Conservation (phyloP, 2,113 vertebrate species). For the Bombycilla garrulus region DNA sequence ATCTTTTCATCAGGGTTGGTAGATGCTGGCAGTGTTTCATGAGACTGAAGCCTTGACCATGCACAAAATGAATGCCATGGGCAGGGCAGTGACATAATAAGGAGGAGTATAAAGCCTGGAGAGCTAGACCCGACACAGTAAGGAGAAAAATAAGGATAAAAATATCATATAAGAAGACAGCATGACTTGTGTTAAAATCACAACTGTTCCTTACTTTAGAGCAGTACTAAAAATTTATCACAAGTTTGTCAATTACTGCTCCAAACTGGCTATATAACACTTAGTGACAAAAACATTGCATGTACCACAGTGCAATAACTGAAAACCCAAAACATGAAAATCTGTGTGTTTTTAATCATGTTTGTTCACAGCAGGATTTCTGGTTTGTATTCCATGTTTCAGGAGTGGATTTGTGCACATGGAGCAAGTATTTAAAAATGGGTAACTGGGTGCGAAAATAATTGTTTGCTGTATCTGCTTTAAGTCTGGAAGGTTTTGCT, state of each 20-base stretch:
- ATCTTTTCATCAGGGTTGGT: not conserved
- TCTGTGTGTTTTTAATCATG: accelerated
- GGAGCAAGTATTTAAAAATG: not conserved
- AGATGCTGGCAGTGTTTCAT: not conserved
- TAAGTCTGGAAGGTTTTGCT: not conserved
- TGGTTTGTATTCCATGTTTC: not conserved
- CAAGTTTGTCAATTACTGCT: not conserved
- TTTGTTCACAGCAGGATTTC: not conserved
- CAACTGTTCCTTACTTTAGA: not conserved
- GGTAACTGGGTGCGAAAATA: not conserved
- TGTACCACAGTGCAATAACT: not conserved
- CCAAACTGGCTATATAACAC: too few relatives aligned
- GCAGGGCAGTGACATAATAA: not conserved
- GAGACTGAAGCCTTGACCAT: not conserved
- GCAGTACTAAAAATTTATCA: not conserved
- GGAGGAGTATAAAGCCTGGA: not conserved
- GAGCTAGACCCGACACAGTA: not conserved
- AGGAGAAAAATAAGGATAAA: not conserved
- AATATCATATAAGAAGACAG: not conserved
- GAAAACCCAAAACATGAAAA: not conserved
- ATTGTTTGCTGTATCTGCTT: not conserved
- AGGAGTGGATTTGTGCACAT: not conserved
- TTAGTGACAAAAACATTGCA: accelerated
- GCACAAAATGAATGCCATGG: not conserved
- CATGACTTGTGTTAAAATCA: not conserved